phyloP scores from a whole-genome alignment of 1,140 invertebrate genomes.

The Sesamia nonagrioides region DNA sequence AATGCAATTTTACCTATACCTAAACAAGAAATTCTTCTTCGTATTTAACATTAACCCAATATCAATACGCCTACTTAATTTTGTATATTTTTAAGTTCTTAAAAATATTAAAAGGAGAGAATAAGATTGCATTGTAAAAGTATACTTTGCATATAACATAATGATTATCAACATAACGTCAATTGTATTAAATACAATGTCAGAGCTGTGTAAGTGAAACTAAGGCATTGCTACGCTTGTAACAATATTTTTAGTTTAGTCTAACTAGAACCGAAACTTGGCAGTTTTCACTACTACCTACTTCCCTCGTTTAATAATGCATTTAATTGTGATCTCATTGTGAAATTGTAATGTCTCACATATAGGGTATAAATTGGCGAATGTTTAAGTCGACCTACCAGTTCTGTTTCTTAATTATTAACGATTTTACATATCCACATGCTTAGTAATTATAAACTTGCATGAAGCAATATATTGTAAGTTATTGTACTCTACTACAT shows the following conservation, averaged over 20 bases:
- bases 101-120: constrained; percentile 83
- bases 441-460: constrained; percentile 34
- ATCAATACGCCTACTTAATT: constrained; percentile 57
- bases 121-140: constrained; percentile 83
- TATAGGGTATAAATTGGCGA: constrained; percentile 56
- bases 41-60: constrained; percentile 39
- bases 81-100: constrained; percentile 75
- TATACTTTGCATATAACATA: constrained; percentile 80
- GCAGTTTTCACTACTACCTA: constrained; percentile 60
- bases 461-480: constrained; percentile 43
- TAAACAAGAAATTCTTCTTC: constrained; percentile 36
- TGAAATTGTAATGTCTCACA: constrained; percentile 37
- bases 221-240: constrained; percentile 73
- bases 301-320: constrained; percentile 71
- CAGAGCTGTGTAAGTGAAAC: constrained; percentile 64
- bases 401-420: constrained; percentile 17
- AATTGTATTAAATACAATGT: constrained; percentile 86
- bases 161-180: constrained; percentile 72
- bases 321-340: constrained; percentile 85
- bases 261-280: constrained; percentile 22
- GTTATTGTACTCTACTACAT: constrained; percentile 46
- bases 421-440: constrained; percentile 38
- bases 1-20: constrained; percentile 27
- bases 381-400: constrained; percentile 32
- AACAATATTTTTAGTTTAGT: constrained; percentile 72